Percentiles rank a stretch among this genome's conserved stretches.
Conservation (phyloP, 2,888 invertebrate species). For the Watsonalla cultraria region DNA sequence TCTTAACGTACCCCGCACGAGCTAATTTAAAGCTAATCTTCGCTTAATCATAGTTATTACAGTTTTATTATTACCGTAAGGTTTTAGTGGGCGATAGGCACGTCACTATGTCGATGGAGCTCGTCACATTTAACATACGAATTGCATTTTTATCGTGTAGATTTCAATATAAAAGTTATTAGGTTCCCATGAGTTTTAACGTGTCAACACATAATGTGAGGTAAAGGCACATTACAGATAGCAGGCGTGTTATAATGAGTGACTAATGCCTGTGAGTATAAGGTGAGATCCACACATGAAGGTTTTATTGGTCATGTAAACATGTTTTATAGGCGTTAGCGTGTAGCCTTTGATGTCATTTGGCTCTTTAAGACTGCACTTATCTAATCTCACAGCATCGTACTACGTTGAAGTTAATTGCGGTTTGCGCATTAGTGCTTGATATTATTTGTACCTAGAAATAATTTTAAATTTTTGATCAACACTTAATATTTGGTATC, state of each 20-base stretch:
- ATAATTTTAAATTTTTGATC: too few relatives aligned
- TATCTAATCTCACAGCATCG: neutral
- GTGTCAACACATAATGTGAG: neutral
- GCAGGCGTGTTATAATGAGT: neutral
- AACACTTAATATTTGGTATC: too few relatives aligned
- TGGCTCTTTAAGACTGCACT: too few relatives aligned
- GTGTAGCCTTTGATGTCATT: too few relatives aligned
- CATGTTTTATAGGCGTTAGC: too few relatives aligned
- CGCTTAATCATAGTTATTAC: slow-evolving; percentile 60
- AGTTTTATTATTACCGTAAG: slow-evolving; percentile 43
- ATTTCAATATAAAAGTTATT: neutral
- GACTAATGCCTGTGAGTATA: neutral
- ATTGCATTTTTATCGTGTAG: neutral
- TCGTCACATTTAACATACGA: slow-evolving; percentile 1
- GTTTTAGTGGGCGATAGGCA: slow-evolving; percentile 28
- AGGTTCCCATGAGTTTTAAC: slow-evolving; percentile 1
- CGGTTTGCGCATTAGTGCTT: too few relatives aligned
- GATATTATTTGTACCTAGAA: too few relatives aligned
- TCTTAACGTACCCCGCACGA: slow-evolving; percentile 39
- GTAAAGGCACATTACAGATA: neutral
- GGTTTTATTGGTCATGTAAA: too few relatives aligned
- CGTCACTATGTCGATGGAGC: slow-evolving; percentile 26
- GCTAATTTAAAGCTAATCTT: slow-evolving; percentile 56
- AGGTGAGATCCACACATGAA: neutral
- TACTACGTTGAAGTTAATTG: too few relatives aligned